A percentile compares a stretch with the other conserved stretches of the same genome.
Evolutionary conservation across 2,888 invertebrate genomes (phyloP).

Genomic region (Pollenia labialis): DNA sequence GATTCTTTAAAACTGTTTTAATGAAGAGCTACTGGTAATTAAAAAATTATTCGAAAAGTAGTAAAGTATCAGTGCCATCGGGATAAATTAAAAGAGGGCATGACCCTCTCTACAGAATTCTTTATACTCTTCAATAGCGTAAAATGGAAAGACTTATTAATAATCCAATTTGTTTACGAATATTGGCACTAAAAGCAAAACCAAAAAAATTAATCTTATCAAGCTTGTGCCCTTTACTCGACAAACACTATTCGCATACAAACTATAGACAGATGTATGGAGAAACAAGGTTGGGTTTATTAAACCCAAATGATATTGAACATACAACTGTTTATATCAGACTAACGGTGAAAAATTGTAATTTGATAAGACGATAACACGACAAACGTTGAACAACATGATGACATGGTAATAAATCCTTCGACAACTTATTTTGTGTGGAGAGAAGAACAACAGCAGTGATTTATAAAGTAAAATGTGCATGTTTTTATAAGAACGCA

Average conservation of each 20-base stretch:
- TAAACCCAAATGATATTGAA: conserved; percentile 33
- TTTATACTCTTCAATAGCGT: too few species aligned
- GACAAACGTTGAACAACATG: not conserved
- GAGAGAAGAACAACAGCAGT: not conserved
- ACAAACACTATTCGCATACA: not conserved
- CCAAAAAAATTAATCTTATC: conserved; percentile 1
- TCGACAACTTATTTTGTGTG: not conserved
- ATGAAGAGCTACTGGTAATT: too few species aligned
- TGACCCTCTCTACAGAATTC: too few species aligned
- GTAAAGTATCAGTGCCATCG: too few species aligned
- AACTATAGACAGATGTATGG: not conserved
- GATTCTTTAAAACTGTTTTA: too few species aligned
- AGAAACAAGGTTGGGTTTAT: conserved; percentile 41
- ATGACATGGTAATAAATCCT: conserved; percentile 34
- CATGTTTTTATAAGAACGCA: not conserved
- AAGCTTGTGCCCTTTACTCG: conserved; percentile 22
- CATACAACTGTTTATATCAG: conserved; percentile 14
- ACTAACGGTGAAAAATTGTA: conserved; percentile 26
- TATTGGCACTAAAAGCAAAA: conserved; percentile 14
- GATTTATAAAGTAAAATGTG: not conserved
- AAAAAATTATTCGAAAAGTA: too few species aligned
- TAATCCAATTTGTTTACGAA: conserved; percentile 35
- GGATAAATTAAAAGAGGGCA: too few species aligned
- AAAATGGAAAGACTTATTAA: not conserved
- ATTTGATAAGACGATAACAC: conserved; percentile 4